A percentile compares a stretch with the other conserved stretches of the same genome.
Conservation (phyloP, 2,797 vertebrate genomes). For the Syndactyla subalaris region DNA sequence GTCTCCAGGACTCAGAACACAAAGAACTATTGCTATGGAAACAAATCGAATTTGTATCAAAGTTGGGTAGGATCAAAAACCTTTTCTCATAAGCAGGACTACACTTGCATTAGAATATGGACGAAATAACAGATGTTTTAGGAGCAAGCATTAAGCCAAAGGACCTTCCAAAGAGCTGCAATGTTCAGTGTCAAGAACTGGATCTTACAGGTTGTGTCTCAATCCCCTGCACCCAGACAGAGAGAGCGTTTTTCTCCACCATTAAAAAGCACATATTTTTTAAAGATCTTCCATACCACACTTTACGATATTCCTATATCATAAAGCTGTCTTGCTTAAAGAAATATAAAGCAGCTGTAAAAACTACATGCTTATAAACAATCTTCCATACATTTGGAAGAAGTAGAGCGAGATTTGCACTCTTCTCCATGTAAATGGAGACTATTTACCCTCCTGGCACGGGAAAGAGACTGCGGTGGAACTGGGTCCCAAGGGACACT, state of each 20-base stretch:
- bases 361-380: constrained; percentile 79
- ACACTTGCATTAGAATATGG: constrained; percentile 67
- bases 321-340: constrained; percentile 78
- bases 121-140: constrained; percentile 61
- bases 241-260: constrained; percentile 59
- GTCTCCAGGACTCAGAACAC: constrained; percentile 51
- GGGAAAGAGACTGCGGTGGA: accelerated
- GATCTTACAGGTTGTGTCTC: constrained; percentile 25
- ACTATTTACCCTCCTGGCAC: not conserved
- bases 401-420: constrained; percentile 46
- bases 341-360: constrained; percentile 76
- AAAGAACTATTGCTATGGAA: constrained; percentile 73
- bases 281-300: constrained; percentile 73
- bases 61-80: constrained; percentile 69
- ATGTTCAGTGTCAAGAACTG: constrained; percentile 39
- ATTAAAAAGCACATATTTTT: constrained; percentile 72
- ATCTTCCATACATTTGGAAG: constrained; percentile 55
- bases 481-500: not conserved
- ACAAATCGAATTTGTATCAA: constrained; percentile 68
- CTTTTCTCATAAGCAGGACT: constrained; percentile 58
- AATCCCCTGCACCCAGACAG: not conserved
- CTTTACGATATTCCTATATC: constrained; percentile 74
- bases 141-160: constrained; percentile 6
- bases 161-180: constrained; percentile 37
- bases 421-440: constrained; percentile 11